Base-by-base conservation (phyloP, 1,140 invertebrate species). In the Polypedilum pembai region DNA sequence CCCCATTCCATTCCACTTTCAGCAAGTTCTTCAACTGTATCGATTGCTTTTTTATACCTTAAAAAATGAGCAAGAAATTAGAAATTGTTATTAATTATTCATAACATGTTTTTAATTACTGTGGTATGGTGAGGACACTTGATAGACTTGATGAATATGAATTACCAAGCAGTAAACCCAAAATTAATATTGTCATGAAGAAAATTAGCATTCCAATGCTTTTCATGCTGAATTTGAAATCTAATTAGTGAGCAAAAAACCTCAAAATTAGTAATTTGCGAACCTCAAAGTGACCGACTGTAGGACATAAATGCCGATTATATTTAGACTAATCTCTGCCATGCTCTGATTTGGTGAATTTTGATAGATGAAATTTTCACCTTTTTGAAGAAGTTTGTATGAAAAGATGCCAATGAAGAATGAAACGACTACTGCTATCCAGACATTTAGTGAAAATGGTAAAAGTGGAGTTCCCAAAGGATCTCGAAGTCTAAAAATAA, bases 91-190 rank as follows among this genome's bases (percentile, higher is more conserved):
- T 33, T 33, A 33, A 33, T 33, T 33, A 33, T 73, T n/a, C 3
- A 74, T 41, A 7, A 8, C n/a, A 12, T 45, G 7, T 76, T 77
- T 73, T 76, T 40, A 74, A 69, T 76, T 82, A 86, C 80, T 82
- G 85, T 1, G 86, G 86, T 17, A 87, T 82, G 0, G 86, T 86
- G 76, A 87, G 85, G 12, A 83, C 82, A 8, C 83, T 86, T 8
- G 86, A 81, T 8, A 87, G 78, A 10, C 86, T 85, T 74, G 85
- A 85, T 41, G 84, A 81, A 66, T 87, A 88, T 0, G 83, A 82
- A 76, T 85, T 84, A 73, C 83, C 82, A 17, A 87, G 75, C 8
- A 87, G 77, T 41, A 87, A 76, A 17, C 82, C 83, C 45, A 56
- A 56, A 17, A 82, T 80, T 41, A 85, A 76, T 75, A 85, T 79